Percentiles rank a stretch among this genome's conserved stretches.
These are phyloP conservation scores for Aptenodytes patagonicus DNA, from an alignment of 2,113 vertebrate species.

Conservation along the genomic window DNA sequence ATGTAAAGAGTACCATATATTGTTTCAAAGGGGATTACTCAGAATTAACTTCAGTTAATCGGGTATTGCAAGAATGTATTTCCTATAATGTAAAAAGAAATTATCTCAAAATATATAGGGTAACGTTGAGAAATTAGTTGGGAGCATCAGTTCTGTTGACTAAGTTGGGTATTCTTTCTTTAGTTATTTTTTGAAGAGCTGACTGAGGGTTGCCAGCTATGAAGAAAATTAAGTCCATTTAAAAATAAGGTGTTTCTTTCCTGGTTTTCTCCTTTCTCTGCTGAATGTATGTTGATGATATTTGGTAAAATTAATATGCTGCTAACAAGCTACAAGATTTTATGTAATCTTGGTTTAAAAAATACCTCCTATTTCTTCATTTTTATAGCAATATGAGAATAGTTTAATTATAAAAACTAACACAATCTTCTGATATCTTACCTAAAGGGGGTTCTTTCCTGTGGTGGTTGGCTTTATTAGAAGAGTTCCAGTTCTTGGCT, in stretches of 20 bases:
- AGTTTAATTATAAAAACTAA: not conserved
- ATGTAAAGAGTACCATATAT: too few relatives aligned
- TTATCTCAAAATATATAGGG: not conserved
- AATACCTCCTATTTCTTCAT: not conserved
- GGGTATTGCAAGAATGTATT: not conserved
- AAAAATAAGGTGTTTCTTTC: not conserved
- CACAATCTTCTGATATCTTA: not conserved
- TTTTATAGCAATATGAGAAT: not conserved
- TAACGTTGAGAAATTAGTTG: not conserved
- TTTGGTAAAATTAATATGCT: not conserved
- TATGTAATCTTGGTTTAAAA: not conserved
- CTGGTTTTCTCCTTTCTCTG: not conserved
- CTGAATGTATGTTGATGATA: not conserved
- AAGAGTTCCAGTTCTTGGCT: conserved; percentile 94
- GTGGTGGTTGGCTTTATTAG: conserved; percentile 94
- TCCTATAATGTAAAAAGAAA: not conserved
- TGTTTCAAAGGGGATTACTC: not conserved
- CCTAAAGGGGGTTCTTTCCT: conserved; percentile 94
- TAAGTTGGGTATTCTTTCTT: not conserved
- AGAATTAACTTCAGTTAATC: not conserved
- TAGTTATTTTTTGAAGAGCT: not conserved
- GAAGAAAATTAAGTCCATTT: not conserved
- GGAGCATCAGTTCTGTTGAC: not conserved
- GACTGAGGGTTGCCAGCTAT: not conserved
- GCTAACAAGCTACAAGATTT: not conserved